Evolutionary conservation across 2,797 vertebrate genomes (phyloP).

Genomic region (Coregonus ussuriensis): DNA sequence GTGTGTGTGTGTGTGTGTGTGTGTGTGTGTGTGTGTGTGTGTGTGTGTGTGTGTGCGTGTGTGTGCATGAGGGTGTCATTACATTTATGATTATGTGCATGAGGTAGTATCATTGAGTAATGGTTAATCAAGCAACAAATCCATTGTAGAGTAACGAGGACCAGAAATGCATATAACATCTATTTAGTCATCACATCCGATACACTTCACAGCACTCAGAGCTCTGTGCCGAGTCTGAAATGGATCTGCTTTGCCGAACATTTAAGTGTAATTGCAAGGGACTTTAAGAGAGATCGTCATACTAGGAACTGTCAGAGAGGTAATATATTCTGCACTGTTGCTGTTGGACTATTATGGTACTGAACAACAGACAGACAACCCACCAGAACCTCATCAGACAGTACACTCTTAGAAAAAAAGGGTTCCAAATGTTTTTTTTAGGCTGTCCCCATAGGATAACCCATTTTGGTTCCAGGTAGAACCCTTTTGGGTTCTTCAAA

Average conservation of each 20-base stretch:
- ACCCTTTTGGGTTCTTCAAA: too few species aligned
- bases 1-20: too few species aligned
- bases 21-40: too few species aligned
- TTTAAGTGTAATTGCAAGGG: slow-evolving; percentile 26
- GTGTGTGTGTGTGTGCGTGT: too few species aligned
- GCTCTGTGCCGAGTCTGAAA: not conserved
- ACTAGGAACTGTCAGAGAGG: slow-evolving; percentile 22
- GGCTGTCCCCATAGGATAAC: too few species aligned
- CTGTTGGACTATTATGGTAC: slow-evolving; percentile 15
- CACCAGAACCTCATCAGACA: too few species aligned
- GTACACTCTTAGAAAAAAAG: too few species aligned
- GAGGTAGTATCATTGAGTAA: not conserved
- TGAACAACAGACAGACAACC: too few species aligned
- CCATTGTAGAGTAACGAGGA: not conserved
- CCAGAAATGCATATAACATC: not conserved
- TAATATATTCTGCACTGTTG: slow-evolving; percentile 13
- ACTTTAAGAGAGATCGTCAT: slow-evolving; percentile 32
- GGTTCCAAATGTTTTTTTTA: too few species aligned
- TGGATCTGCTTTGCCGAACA: slow-evolving; percentile 6
- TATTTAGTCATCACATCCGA: not conserved
- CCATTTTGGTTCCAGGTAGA: too few species aligned
- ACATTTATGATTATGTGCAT: too few species aligned
- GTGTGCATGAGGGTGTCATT: too few species aligned
- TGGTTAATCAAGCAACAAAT: not conserved
- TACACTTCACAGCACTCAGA: not conserved